These are phyloP conservation scores for Stomatorhinus walkeri DNA, from an alignment of 2,797 vertebrate species.

Conservation along the genomic window DNA sequence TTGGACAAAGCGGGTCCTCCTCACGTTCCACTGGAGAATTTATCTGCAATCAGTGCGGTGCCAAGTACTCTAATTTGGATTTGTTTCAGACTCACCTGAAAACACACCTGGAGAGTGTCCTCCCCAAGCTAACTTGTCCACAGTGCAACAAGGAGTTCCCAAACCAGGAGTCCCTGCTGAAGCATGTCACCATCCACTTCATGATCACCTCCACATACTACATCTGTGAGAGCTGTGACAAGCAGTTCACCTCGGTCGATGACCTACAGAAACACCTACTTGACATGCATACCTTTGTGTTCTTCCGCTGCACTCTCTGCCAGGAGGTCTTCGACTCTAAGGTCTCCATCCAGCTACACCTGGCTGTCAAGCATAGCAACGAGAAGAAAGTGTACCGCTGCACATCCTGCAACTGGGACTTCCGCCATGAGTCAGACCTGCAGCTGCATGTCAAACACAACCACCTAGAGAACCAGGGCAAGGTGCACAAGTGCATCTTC, in stretches of 20 bases:
- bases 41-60: slow-evolving; percentile 96
- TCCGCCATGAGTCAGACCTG: slow-evolving; percentile 86
- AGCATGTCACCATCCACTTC: slow-evolving; percentile 95
- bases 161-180: slow-evolving; percentile 89
- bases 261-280: slow-evolving; percentile 94
- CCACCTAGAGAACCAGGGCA: slow-evolving; percentile 92
- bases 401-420: slow-evolving; percentile 97
- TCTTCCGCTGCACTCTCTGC: slow-evolving; percentile 96
- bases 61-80: slow-evolving; percentile 90
- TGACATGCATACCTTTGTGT: slow-evolving; percentile 98
- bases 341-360: slow-evolving; percentile 92
- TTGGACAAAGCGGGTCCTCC: slow-evolving; percentile 79
- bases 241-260: slow-evolving; percentile 94
- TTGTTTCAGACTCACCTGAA: slow-evolving; percentile 97
- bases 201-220: slow-evolving; percentile 96
- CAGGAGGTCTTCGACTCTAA: slow-evolving; percentile 97
- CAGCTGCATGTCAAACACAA: slow-evolving; percentile 95
- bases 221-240: slow-evolving; percentile 97
- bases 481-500: slow-evolving; percentile 93
- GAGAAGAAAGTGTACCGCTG: slow-evolving; percentile 96
- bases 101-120: slow-evolving; percentile 86
- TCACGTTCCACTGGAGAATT: slow-evolving; percentile 81
- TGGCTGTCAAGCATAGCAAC: slow-evolving; percentile 96
- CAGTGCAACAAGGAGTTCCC: slow-evolving; percentile 98
- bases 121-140: slow-evolving; percentile 86